Base-by-base conservation (phyloP, 2,113 vertebrate species). In the Colinus virginianus region DNA sequence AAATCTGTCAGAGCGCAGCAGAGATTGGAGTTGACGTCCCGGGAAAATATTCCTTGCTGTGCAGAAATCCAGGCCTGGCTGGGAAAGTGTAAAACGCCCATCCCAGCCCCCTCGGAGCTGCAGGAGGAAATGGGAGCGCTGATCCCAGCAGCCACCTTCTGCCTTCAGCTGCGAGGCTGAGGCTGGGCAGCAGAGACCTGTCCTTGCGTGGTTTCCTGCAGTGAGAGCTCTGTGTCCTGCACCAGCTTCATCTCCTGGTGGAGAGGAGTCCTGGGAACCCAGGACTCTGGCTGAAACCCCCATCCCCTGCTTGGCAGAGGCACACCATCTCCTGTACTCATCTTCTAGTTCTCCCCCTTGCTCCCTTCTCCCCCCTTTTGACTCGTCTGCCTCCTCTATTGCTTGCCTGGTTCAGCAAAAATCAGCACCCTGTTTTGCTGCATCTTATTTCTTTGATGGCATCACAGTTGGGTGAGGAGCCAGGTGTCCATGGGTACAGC, bases 1-100 rank as follows among this genome's bases (percentile, higher is more conserved):
- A 98, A 99, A 98, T 98, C 98, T 96, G 97, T 98, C 98, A 97
- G 97, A 97, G 97, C 86, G 1, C 88, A 34, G 95, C 82, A 90
- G 93, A 97, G 97, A 98, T 98, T 97, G 97, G 97, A 98, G 89
- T 87, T 98, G 97, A 98, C 97, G 91, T 97, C 97, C 97, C 95
- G 75, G 97, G 97, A 98, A 97, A 97, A 90, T 94, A 96, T 97
- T 97, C 97, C 97, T 96, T 94, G 95, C 96, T 95, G 97, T 97
- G 97, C 97, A 97, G 95, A 96, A 96, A 96, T 97, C 97, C 96
- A 97, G 88, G 91, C 93, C 96, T 97, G 94, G 96, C 94, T 97
- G 97, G 97, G 97, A 96, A 96, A 96, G 93, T 95, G 96, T 94
- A 88, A 96, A 95, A 92, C 63, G 93, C 95, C 93, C 79, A 28